Base-by-base conservation (phyloP, 2,113 vertebrate genomes). In the Ardeotis arabs region DNA sequence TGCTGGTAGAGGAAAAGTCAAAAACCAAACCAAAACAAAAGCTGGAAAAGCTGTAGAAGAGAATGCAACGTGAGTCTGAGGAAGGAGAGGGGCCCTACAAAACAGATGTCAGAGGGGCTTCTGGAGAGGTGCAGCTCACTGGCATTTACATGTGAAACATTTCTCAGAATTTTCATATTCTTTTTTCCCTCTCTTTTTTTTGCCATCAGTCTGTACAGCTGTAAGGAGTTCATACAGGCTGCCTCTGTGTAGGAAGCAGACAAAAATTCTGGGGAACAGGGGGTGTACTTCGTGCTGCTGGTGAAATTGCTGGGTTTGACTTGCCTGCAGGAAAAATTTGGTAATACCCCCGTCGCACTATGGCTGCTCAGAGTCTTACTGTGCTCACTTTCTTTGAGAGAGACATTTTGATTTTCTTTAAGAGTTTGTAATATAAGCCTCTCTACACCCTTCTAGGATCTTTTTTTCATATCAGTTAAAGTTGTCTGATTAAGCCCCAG, bases 161-260 rank as follows among this genome's bases (percentile, higher is more conserved):
- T 70, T 9, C 67, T 59, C 56, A 23, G 12, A n/a, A 33, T 47
- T 44, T 58, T 37, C 11, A 1, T 9, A 1, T 10, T 44, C 11
- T n/a, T 55, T 85, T 28, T 28, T 25, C 47, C 62, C 58, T 35
- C 49, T 31, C 35, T 66, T 28, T 41, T 73, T 44, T 33, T 66
- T n/a, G 13, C 55, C 75, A 62, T 15, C 59, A 25, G 41, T 12
- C 59, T 89, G 50, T 67, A 47, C 50, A 63, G 74, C 31, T 18
- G n/a, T 16, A 20, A 52, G 89, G 56, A 49, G 49, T 14, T 80
- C 64, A 13, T 25, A 28, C 0, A 53, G 79, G 41, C 69, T 60
- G 66, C 78, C 41, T 90, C n/a, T 82, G 85, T 77, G 95, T 93
- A 77, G 95, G 95, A 89, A 87, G 87, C 33, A 94, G 91, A 58